Evolutionary conservation across 2,113 vertebrate species (phyloP).

Genomic region (Lepus europaeus): DNA sequence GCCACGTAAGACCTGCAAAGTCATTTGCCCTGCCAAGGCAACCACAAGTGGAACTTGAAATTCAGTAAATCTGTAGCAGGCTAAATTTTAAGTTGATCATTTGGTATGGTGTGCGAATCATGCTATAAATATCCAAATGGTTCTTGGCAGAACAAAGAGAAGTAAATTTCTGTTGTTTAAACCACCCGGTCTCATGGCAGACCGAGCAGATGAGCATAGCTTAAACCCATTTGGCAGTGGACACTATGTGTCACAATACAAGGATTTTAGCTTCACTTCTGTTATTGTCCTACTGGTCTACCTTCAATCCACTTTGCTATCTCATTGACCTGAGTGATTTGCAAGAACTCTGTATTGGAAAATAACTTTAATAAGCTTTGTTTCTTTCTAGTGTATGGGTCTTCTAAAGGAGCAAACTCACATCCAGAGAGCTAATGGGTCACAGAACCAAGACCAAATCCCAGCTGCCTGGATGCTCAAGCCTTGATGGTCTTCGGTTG

Average conservation of each 20-base stretch:
- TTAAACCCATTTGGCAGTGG: neutral
- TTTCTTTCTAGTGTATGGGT: constrained; percentile 46
- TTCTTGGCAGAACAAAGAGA: neutral
- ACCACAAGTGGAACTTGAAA: too few relatives aligned
- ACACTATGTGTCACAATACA: neutral
- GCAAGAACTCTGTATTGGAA: constrained; percentile 31
- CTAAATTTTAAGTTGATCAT: too few relatives aligned
- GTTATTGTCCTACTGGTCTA: constrained; percentile 50
- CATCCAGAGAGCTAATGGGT: neutral
- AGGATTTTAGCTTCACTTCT: constrained; percentile 50
- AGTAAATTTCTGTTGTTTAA: neutral
- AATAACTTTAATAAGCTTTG: constrained; percentile 62
- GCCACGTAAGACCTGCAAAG: too few relatives aligned
- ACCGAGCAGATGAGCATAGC: neutral
- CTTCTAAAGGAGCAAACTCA: constrained; percentile 64
- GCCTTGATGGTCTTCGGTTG: neutral
- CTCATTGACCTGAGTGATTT: constrained; percentile 64
- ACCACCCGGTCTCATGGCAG: neutral
- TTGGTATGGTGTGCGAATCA: too few relatives aligned
- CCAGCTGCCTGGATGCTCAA: neutral
- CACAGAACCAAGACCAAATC: constrained; percentile 12
- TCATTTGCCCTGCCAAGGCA: too few relatives aligned
- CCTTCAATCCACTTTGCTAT: constrained; percentile 57
- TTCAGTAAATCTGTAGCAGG: too few relatives aligned
- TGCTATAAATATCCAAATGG: too few relatives aligned